phyloP scores from a whole-genome alignment of 2,888 invertebrate genomes.

The Tachina lurida region DNA sequence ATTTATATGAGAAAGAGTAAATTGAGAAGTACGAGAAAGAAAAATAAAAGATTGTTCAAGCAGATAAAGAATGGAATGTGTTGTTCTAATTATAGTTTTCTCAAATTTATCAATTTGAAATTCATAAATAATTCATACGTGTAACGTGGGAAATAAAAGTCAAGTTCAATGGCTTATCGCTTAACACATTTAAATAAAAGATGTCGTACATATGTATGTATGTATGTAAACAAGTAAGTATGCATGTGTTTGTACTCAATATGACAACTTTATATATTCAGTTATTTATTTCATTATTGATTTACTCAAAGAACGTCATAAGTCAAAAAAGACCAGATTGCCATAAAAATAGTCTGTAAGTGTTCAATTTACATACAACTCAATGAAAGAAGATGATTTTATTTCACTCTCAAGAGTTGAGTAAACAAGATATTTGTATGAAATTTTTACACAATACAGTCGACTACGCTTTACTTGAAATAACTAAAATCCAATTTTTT shows the following conservation, averaged over 20 bases:
- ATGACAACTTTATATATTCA: no score
- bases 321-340: no score
- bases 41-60: conserved; percentile 9
- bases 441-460: no score
- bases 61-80: conserved; percentile 17
- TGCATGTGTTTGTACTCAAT: background rate
- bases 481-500: no score
- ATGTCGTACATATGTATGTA: background rate
- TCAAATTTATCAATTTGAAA: conserved; percentile 3
- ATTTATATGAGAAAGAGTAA: background rate
- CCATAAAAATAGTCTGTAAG: no score
- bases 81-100: background rate
- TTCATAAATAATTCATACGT: conserved; percentile 42
- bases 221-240: background rate
- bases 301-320: no score
- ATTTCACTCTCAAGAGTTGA: no score
- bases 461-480: no score
- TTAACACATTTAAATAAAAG: background rate
- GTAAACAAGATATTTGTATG: no score
- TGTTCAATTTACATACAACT: no score
- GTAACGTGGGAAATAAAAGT: conserved; percentile 42
- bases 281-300: no score
- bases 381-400: no score
- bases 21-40: conserved; percentile 11
- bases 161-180: conserved; percentile 52